Base-by-base conservation (phyloP, 2,113 vertebrate species). In the Columba livia region DNA sequence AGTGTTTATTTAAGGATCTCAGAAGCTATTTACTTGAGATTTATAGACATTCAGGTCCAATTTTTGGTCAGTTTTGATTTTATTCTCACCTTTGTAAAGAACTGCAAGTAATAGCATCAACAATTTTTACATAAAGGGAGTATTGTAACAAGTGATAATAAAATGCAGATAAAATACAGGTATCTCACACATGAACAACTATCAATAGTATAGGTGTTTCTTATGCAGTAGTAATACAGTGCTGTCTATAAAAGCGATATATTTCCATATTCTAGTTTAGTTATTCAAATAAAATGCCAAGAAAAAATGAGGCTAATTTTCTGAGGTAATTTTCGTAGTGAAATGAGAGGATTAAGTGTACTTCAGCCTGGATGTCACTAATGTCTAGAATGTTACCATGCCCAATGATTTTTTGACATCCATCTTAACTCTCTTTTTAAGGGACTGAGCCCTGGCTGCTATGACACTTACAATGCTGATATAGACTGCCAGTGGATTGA, bases 401-500 rank as follows among this genome's bases (percentile, higher is more conserved):
- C 15, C 51, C 82, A 53, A 36, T 64, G 26, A 29, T 29, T 40
- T 19, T 82, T 81, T 90, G 29, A 78, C 64, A 73, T 42, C 31
- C 42, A 38, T 88, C 40, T 75, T 82, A 36, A 53, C 31, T 95
- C 79, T 12, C 40, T 62, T 96, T 97, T 92, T 92, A 99, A 97
- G 99, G 99, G 99, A 53, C 95, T 99, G 97, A 99, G 99, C 82
- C 99, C 99, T 78, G 99, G 99, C 81, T 99, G 99, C 93, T 99
- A 99, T 0, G 99, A 99, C 92, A 99, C 99, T 58, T 99, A 99
- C 87, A 99, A 99, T 56, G 99, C 99, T 81, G 99, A 99, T 95
- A 99, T 99, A 93, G 99, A 99, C 96, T 99, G 99, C 96, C 99
- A 99, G 57, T 99, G 99, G 99, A 99, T 99, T 91, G 99, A 99